Evolutionary conservation across 2,888 invertebrate genomes (phyloP).

Genomic region (Epinotia bilunana): DNA sequence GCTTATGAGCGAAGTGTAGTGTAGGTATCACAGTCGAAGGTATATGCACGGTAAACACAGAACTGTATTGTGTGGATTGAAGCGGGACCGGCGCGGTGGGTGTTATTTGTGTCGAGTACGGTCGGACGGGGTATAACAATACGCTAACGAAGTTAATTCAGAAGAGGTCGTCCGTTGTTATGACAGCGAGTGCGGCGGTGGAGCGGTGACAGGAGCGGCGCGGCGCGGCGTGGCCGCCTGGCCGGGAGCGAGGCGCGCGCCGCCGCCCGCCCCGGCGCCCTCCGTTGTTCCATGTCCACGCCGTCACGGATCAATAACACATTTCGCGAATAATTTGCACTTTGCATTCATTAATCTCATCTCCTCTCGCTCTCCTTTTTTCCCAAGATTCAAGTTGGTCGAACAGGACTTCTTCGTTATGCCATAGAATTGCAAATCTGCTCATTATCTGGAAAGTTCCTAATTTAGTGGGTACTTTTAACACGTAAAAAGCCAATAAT

Average conservation of each 20-base stretch:
- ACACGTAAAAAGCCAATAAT: too few species aligned
- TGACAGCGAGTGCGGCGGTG: conserved; percentile 58
- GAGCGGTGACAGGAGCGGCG: conserved; percentile 55
- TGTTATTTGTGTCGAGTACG: conserved; percentile 65
- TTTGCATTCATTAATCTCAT: conserved; percentile 39
- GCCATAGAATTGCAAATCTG: neutral
- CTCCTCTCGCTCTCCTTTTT: conserved; percentile 46
- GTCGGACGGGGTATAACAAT: conserved; percentile 62
- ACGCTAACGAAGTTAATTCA: conserved; percentile 78
- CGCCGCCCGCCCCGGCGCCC: conserved; percentile 36
- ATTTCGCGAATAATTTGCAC: conserved; percentile 47
- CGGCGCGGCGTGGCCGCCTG: too few species aligned
- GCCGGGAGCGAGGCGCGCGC: conserved; percentile 52
- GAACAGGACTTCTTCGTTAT: neutral
- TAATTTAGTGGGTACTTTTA: neutral
- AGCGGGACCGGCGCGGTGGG: conserved; percentile 47
- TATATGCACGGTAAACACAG: conserved; percentile 36
- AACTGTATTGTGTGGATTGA: conserved; percentile 26
- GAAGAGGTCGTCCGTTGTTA: conserved; percentile 65
- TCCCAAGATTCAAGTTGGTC: conserved; percentile 1
- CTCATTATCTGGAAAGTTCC: neutral
- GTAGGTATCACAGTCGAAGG: conserved; percentile 29
- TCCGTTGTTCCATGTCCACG: conserved; percentile 28
- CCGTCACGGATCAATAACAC: conserved; percentile 51
- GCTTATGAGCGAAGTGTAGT: conserved; percentile 23